Conservation (phyloP, 2,113 vertebrate species). For the Hoplias malabaricus region DNA sequence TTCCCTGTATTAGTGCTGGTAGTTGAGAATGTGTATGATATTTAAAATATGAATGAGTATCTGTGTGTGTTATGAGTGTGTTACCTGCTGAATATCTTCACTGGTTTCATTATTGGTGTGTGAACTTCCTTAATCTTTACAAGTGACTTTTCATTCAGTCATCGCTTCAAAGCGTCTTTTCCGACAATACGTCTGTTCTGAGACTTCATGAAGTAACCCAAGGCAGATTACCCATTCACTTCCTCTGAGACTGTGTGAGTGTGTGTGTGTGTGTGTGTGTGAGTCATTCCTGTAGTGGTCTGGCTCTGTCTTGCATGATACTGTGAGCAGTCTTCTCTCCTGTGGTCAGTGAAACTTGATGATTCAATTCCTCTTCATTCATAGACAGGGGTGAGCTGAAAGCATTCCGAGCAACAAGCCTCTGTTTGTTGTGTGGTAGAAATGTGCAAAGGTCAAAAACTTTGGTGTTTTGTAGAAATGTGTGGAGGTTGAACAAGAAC, state of each 20-base stretch:
- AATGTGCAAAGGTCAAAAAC: too few relatives aligned
- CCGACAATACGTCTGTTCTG: neutral
- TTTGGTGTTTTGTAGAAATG: too few relatives aligned
- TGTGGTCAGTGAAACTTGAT: conserved; percentile 33
- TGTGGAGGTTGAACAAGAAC: too few relatives aligned
- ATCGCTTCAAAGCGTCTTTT: conserved; percentile 16
- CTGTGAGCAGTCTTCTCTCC: neutral
- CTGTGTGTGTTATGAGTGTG: neutral
- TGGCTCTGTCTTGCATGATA: conserved; percentile 18
- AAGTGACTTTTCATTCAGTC: conserved; percentile 2
- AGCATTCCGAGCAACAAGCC: neutral
- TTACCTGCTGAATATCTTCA: neutral
- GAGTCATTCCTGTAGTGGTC: conserved; percentile 6
- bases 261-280: neutral
- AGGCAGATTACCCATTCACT: conserved; percentile 26
- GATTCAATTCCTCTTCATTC: conserved; percentile 37
- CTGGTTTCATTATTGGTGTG: neutral
- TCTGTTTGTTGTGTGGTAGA: too few relatives aligned
- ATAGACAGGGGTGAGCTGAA: neutral
- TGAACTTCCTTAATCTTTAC: conserved; percentile 8
- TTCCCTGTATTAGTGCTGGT: too few relatives aligned
- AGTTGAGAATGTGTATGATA: neutral
- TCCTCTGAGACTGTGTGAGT: neutral
- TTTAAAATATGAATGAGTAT: neutral
- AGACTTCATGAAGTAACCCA: conserved; percentile 18